These are phyloP conservation scores for Hecatera dysodea DNA, from an alignment of 2,888 invertebrate species.

Conservation along the genomic window DNA sequence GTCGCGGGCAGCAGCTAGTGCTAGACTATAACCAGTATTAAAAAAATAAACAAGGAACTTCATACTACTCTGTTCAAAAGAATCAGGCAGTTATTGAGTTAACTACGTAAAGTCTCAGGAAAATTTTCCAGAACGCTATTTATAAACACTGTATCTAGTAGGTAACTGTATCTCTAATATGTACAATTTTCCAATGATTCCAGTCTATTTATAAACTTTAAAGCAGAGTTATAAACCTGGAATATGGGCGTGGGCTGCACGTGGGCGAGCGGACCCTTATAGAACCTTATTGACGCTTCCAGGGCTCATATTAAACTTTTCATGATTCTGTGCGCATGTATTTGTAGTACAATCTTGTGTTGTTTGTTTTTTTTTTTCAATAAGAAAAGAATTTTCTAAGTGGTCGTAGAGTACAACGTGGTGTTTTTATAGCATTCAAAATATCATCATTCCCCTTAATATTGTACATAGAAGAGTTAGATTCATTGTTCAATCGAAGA, in stretches of 20 bases:
- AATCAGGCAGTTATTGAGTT: background rate
- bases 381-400: background rate
- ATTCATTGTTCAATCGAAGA: too few relatives aligned
- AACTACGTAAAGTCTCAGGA: background rate
- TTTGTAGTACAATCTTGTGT: background rate
- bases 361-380: background rate
- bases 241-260: constrained; percentile 4
- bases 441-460: too few relatives aligned
- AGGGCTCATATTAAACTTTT: constrained; percentile 4
- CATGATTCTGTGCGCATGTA: background rate
- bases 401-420: background rate
- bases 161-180: background rate
- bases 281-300: constrained; percentile 6
- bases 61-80: background rate
- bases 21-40: background rate
- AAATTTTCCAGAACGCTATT: background rate
- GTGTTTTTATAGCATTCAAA: too few relatives aligned
- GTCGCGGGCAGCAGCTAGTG: too few relatives aligned
- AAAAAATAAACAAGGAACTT: background rate
- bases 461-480: too few relatives aligned
- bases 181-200: background rate
- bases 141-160: background rate
- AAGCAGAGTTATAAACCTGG: background rate
- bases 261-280: constrained; percentile 17
- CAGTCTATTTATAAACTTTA: constrained; percentile 18